phyloP scores from a whole-genome alignment of 2,113 vertebrate genomes.

The Passer montanus region DNA sequence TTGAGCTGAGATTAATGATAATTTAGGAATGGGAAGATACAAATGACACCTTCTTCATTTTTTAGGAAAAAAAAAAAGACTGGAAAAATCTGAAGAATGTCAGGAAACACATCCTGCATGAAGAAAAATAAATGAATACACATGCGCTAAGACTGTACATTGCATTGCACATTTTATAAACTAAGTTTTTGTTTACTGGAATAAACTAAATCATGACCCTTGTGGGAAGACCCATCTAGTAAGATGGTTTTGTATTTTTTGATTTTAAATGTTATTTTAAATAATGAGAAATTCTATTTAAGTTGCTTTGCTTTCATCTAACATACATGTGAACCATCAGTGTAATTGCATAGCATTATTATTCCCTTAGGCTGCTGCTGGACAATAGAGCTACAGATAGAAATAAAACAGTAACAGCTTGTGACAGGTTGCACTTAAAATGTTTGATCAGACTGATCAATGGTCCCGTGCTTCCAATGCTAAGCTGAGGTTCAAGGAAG shows the following conservation, averaged over 20 bases:
- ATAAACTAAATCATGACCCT: neutral
- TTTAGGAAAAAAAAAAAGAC: neutral
- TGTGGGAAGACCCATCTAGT: neutral
- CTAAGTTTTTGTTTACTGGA: neutral
- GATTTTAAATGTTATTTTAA: neutral
- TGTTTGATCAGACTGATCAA: slow-evolving; percentile 6
- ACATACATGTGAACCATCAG: neutral
- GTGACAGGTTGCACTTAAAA: neutral
- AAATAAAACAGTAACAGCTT: neutral
- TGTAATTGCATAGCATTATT: neutral
- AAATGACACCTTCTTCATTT: neutral
- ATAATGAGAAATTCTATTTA: neutral
- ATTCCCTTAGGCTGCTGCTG: neutral
- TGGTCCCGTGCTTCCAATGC: neutral
- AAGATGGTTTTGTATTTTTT: neutral
- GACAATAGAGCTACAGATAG: neutral
- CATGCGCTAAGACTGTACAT: neutral
- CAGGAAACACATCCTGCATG: neutral
- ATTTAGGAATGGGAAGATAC: neutral
- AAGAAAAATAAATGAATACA: neutral
- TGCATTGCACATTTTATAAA: neutral
- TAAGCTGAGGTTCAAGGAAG: neutral
- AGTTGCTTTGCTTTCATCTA: neutral
- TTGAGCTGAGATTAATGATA: neutral
- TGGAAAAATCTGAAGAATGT: neutral